Evolutionary conservation across 2,797 vertebrate species (phyloP), one percentile per base, ranked within the genome.

Genomic region (Tenualosa ilisha): DNA sequence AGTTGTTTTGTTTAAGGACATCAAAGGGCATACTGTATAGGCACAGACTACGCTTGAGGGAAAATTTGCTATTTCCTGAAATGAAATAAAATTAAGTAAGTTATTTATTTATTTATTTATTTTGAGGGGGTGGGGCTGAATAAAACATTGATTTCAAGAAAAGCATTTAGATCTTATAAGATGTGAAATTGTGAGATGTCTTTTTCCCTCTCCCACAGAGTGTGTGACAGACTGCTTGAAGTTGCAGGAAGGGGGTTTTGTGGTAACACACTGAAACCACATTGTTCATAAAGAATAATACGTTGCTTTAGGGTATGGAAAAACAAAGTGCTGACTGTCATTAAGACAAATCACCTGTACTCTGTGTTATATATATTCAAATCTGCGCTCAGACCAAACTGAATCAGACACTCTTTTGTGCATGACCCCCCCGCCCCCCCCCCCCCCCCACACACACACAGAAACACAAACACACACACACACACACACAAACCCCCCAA

Each of bases 291-390:
- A 61, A 85, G 82, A 89, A 84, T 87, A 81, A 86, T 87, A 59
- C 85, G 86, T 86, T 85, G 87, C 89, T 86, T 87, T 68, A 81
- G 89, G 86, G 86, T 84, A 87, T 85, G 72, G 83, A 83, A 75
- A 87, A 87, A 87, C 72, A 84, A 72, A 85, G 83, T 84, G 59
- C 75, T 46, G 37, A 84, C 85, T 90, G 87, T 88, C 86, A 88
- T 87, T 85, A 86, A 86, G 84, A 88, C 83, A 88, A 88, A 90
- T 88, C 85, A 88, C 84, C 83, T 87, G 81, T 81, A 59, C 84
- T 20, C 63, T 68, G 65, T 84, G 49, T 84, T 82, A 81, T 84
- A 84, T 59, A 83, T 75, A 86, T 86, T 83, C 51, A 87, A 84
- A 86, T 84, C 75, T 82, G 50, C 83, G 63, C 54, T 75, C 37